Evolutionary conservation across 2,888 invertebrate genomes (phyloP).

Genomic region (Diadegma fenestrale): DNA sequence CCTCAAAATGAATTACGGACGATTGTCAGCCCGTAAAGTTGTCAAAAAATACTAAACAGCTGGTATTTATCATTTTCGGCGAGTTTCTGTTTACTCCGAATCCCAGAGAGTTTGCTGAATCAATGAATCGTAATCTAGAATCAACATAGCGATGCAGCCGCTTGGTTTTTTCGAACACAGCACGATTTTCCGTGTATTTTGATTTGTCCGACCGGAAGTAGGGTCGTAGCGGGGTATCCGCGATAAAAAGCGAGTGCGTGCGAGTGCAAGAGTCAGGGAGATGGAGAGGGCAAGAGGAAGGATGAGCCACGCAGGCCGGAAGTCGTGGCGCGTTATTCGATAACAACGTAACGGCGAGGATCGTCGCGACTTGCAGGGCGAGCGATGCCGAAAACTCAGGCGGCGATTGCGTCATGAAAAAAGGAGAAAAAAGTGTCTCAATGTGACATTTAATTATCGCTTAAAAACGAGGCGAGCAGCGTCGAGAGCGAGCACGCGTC

Average conservation of each 20-base stretch:
- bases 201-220: background rate
- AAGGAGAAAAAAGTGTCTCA: background rate
- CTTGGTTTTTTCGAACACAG: too few species aligned
- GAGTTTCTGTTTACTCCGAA: too few species aligned
- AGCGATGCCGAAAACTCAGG: background rate
- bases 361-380: too few species aligned
- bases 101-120: too few species aligned
- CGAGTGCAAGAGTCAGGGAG: background rate
- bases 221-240: background rate
- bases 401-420: background rate
- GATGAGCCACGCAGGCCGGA: constrained; percentile 63
- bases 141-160: too few species aligned
- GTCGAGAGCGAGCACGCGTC: background rate
- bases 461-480: too few species aligned
- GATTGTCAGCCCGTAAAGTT: too few species aligned
- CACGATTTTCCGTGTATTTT: too few species aligned
- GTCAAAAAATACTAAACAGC: too few species aligned
- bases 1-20: too few species aligned
- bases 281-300: constrained; percentile 5
- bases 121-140: too few species aligned
- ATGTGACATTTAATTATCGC: background rate
- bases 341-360: constrained; percentile 69
- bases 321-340: constrained; percentile 64
- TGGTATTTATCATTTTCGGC: too few species aligned
- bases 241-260: background rate